A percentile compares a stretch with the other conserved stretches of the same genome.
These are phyloP conservation scores for Lymantria dispar DNA, from an alignment of 2,888 invertebrate genomes.

Conservation along the genomic window DNA sequence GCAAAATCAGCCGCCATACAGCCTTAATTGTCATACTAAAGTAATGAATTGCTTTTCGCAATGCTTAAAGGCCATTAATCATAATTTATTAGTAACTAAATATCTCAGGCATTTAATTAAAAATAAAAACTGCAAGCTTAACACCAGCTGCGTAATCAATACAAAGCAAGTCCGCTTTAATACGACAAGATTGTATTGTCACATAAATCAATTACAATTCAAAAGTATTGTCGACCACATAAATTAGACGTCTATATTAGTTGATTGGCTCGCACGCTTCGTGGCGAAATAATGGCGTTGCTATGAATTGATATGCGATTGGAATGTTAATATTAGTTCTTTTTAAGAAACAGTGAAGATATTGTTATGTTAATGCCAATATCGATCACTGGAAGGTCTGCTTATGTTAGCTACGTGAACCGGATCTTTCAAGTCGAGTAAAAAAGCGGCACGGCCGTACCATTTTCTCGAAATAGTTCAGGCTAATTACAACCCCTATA, in stretches of 20 bases:
- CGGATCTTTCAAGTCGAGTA: no score
- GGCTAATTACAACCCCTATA: no score
- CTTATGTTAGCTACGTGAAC: no score
- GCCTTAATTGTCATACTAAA: constrained; percentile 7
- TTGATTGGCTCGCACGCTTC: constrained; percentile 20
- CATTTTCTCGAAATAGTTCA: no score
- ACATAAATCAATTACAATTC: constrained; percentile 49
- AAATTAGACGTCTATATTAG: constrained; percentile 34
- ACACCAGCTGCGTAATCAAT: constrained; percentile 27
- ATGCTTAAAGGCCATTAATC: constrained; percentile 15
- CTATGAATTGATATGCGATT: no score
- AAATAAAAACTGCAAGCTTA: constrained; percentile 27
- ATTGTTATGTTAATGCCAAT: not conserved
- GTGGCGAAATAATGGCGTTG: constrained; percentile 13
- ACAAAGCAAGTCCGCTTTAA: constrained; percentile 30
- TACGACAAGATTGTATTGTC: constrained; percentile 35
- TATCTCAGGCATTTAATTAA: constrained; percentile 23
- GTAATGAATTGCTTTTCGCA: not conserved
- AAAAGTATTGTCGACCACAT: constrained; percentile 32
- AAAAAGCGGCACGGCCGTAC: no score
- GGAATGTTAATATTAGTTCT: no score
- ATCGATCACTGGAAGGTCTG: not conserved
- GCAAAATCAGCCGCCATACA: not conserved
- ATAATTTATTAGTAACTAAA: constrained; percentile 25
- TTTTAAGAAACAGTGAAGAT: not conserved